phyloP scores from a whole-genome alignment of 2,113 vertebrate species.

The Cottus gobio region DNA sequence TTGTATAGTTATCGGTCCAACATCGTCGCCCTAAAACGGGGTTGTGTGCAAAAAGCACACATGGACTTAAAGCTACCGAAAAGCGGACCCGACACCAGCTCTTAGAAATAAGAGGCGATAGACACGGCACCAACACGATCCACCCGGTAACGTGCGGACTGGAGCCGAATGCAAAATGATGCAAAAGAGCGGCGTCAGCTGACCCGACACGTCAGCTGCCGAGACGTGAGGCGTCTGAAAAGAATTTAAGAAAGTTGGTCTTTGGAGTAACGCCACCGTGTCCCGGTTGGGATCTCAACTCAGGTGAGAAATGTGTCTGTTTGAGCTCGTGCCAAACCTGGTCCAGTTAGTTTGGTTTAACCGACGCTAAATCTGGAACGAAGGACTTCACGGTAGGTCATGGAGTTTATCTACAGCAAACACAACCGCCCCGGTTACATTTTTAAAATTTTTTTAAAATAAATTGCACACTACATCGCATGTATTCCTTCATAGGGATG shows the following conservation, averaged over 20 bases:
- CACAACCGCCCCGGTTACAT: neutral
- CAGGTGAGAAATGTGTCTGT: too few species aligned
- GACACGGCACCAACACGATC: neutral
- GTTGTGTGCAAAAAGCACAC: neutral
- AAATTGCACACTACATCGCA: neutral
- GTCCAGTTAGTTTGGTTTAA: neutral
- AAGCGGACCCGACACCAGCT: neutral
- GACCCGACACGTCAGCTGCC: neutral
- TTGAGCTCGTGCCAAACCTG: too few species aligned
- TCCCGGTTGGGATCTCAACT: neutral
- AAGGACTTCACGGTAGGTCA: neutral
- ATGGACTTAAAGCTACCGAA: neutral
- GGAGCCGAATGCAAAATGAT: neutral
- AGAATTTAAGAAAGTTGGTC: neutral
- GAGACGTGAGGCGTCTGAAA: neutral
- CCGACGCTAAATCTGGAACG: neutral
- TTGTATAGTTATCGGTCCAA: neutral
- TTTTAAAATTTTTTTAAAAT: too few species aligned
- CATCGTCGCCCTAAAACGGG: neutral
- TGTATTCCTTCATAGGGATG: neutral
- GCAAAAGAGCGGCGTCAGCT: neutral
- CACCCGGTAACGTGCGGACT: neutral
- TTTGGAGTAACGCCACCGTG: neutral
- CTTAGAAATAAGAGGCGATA: neutral
- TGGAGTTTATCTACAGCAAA: neutral